Evolutionary conservation across 1,140 invertebrate species (phyloP).

Genomic region (Bombus turneri): DNA sequence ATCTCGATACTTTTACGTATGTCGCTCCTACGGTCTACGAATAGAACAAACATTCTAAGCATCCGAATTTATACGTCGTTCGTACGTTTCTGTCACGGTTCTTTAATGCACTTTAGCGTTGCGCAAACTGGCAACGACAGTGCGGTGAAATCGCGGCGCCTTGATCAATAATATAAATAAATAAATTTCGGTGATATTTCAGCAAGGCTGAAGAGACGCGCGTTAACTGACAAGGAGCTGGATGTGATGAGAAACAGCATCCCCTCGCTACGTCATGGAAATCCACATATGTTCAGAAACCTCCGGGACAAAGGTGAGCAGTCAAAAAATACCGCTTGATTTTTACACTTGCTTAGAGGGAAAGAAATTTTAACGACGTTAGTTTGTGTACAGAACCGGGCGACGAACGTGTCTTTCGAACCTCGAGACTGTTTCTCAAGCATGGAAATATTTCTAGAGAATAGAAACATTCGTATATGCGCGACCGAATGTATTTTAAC

Average conservation of each 20-base stretch:
- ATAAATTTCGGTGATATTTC: slow-evolving; percentile 66
- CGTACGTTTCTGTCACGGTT: not conserved
- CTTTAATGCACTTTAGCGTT: not conserved
- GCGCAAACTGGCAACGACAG: not conserved
- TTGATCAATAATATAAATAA: slow-evolving; percentile 25
- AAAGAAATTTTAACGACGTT: slow-evolving; percentile 1
- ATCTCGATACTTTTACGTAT: not conserved
- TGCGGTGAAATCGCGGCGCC: not conserved
- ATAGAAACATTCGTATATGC: not conserved
- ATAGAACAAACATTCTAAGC: not conserved
- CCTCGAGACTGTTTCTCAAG: not conserved
- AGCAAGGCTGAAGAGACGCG: slow-evolving; percentile 94
- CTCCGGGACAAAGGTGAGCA: slow-evolving; percentile 92
- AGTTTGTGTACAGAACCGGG: not conserved
- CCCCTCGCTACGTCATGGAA: slow-evolving; percentile 90
- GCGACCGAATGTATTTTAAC: too few relatives aligned
- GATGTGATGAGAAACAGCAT: slow-evolving; percentile 90
- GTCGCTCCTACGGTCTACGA: too few relatives aligned
- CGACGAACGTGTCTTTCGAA: not conserved
- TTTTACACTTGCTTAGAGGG: not conserved
- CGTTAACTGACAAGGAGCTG: slow-evolving; percentile 89
- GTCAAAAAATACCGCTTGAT: not conserved
- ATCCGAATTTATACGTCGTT: not conserved
- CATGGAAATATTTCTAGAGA: not conserved
- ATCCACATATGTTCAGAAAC: slow-evolving; percentile 92